These are phyloP conservation scores for Lepidocyrtinus sp. DNA, from an alignment of 2,888 invertebrate genomes.

Conservation along the genomic window DNA sequence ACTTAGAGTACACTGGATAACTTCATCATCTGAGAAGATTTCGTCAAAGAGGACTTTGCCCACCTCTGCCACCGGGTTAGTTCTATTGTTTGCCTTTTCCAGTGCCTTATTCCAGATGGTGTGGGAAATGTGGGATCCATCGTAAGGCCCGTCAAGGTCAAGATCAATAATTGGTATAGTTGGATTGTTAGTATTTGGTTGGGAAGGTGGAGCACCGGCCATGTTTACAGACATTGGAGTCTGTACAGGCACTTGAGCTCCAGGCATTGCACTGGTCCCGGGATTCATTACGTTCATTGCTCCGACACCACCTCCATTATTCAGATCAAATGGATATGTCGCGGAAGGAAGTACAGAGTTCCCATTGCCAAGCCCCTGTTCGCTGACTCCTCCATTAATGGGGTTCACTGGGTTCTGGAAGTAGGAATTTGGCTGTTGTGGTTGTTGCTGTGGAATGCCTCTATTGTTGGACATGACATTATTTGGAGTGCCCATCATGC, in stretches of 20 bases:
- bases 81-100: slow-evolving; percentile 36
- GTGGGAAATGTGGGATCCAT: slow-evolving; percentile 35
- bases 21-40: slow-evolving; percentile 54
- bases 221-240: slow-evolving; percentile 21
- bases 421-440: slow-evolving; percentile 18
- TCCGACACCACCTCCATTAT: slow-evolving; percentile 12
- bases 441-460: slow-evolving; percentile 24
- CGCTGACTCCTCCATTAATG: slow-evolving; percentile 5
- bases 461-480: slow-evolving; percentile 13
- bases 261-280: slow-evolving; percentile 52
- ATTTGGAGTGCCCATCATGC: neutral
- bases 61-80: slow-evolving; percentile 46
- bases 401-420: slow-evolving; percentile 7
- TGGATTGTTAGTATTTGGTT: slow-evolving; percentile 30
- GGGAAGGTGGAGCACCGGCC: slow-evolving; percentile 25
- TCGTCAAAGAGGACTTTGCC: slow-evolving; percentile 57
- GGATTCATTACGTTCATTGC: slow-evolving; percentile 36
- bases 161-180: slow-evolving; percentile 19
- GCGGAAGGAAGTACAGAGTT: slow-evolving; percentile 38
- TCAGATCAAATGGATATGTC: slow-evolving; percentile 43
- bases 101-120: slow-evolving; percentile 34
- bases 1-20: slow-evolving; percentile 46
- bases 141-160: slow-evolving; percentile 52
- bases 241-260: slow-evolving; percentile 32
- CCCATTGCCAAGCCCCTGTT: slow-evolving; percentile 3